phyloP scores from a whole-genome alignment of 2,113 vertebrate species.

The Sturnira hondurensis region DNA sequence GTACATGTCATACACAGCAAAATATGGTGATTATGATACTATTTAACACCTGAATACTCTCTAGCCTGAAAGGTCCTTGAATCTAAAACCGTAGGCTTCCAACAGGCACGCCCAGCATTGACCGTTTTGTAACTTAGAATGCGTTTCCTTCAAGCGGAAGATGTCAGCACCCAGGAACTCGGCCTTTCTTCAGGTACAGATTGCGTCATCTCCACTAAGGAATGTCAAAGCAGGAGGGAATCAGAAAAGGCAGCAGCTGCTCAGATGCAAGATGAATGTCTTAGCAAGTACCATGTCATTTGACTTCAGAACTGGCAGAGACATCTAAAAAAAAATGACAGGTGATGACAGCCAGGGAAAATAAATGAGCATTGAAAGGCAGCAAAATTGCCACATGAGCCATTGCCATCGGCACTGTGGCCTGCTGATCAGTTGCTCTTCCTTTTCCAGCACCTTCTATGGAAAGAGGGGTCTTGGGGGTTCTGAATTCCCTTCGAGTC shows the following conservation, averaged over 20 bases:
- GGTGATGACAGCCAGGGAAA: not conserved
- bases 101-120: not conserved
- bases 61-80: not conserved
- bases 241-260: not conserved
- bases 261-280: not conserved
- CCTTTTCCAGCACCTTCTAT: not conserved
- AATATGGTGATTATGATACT: not conserved
- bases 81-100: not conserved
- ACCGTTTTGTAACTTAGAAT: not conserved
- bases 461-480: not conserved
- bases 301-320: slow-evolving; percentile 6
- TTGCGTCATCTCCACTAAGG: not conserved
- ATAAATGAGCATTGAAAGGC: not conserved
- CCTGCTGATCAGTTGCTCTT: not conserved
- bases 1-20: too few species aligned
- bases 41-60: not conserved
- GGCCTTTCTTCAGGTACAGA: not conserved
- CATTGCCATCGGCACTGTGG: not conserved
- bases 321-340: not conserved
- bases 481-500: not conserved
- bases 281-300: not conserved
- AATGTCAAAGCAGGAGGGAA: not conserved
- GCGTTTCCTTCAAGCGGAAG: not conserved
- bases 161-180: not conserved
- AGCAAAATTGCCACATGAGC: not conserved